Conservation (phyloP, 2,888 invertebrate genomes). For the Disparrhopalites patrizii region DNA sequence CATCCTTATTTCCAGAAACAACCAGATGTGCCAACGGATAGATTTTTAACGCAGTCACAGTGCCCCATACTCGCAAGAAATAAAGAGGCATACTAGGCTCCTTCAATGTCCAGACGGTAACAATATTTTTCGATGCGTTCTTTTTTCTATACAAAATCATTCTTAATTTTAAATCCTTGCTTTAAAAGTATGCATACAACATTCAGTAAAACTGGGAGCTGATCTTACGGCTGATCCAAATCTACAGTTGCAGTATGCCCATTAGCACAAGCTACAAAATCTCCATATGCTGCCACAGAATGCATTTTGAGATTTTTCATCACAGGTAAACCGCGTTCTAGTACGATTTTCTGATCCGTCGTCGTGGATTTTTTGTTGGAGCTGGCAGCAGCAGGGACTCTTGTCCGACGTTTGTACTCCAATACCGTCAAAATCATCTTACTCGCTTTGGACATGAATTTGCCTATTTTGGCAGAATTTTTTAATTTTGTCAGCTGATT, state of each 20-base stretch:
- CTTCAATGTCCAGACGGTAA: slow-evolving; percentile 44
- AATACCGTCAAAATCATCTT: slow-evolving; percentile 22
- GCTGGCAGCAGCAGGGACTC: not conserved
- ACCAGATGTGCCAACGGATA: slow-evolving; percentile 35
- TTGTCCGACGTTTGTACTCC: slow-evolving; percentile 26
- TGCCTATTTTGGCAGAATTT: slow-evolving; percentile 16
- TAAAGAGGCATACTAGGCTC: slow-evolving; percentile 44
- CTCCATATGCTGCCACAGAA: slow-evolving; percentile 36
- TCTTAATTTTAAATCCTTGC: not conserved
- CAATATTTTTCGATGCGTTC: slow-evolving; percentile 40
- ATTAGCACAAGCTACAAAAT: slow-evolving; percentile 44
- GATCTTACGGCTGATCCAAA: not conserved
- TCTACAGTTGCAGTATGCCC: slow-evolving; percentile 22
- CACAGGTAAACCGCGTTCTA: slow-evolving; percentile 35
- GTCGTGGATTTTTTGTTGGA: slow-evolving; percentile 25
- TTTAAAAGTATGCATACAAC: not conserved
- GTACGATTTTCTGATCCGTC: slow-evolving; percentile 16
- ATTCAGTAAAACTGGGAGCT: not conserved
- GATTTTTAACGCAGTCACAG: slow-evolving; percentile 38
- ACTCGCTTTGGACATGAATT: slow-evolving; percentile 28
- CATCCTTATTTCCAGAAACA: slow-evolving; percentile 41
- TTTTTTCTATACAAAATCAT: slow-evolving; percentile 27
- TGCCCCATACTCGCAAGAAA: slow-evolving; percentile 45
- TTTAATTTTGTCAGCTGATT: slow-evolving; percentile 5
- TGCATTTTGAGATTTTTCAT: slow-evolving; percentile 42